Percentiles rank a stretch among this genome's conserved stretches.
These are phyloP conservation scores for Sarcophaga peregrina DNA, from an alignment of 1,140 invertebrate genomes.

Conservation along the genomic window DNA sequence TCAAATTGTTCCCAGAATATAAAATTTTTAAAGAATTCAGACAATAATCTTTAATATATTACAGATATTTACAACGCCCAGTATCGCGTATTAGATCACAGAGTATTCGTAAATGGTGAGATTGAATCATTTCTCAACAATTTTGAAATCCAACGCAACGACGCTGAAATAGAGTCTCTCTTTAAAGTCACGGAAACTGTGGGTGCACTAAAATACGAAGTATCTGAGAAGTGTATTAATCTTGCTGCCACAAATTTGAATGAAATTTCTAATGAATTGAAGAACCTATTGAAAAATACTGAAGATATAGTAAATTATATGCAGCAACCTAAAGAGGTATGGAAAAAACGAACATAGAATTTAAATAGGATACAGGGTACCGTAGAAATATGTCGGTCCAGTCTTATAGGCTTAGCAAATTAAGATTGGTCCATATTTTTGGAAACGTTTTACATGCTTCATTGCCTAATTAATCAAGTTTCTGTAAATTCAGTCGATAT, in stretches of 20 bases:
- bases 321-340: slow-evolving; percentile 52
- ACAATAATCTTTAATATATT: slow-evolving; percentile 45
- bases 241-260: slow-evolving; percentile 52
- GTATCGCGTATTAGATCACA: slow-evolving; percentile 85
- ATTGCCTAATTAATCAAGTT: no score
- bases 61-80: slow-evolving; percentile 85
- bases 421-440: no score
- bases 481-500: no score
- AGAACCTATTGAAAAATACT: slow-evolving; percentile 50
- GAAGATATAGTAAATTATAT: slow-evolving; percentile 52
- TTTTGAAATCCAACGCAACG: slow-evolving; percentile 82
- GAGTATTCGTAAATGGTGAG: slow-evolving; percentile 85
- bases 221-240: slow-evolving; percentile 60
- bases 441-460: no score
- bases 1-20: not conserved
- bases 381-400: not conserved
- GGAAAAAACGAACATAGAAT: slow-evolving; percentile 37
- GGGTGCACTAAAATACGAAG: slow-evolving; percentile 76
- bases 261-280: slow-evolving; percentile 52
- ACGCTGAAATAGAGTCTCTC: slow-evolving; percentile 81
- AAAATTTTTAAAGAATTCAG: not conserved
- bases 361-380: not conserved
- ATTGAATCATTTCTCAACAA: slow-evolving; percentile 83
- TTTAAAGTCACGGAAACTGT: slow-evolving; percentile 81
- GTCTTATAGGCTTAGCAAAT: not conserved